Percentiles rank a stretch among this genome's conserved stretches.
Conservation (phyloP, 2,888 invertebrate species). For the Oxyscelio sp. region DNA sequence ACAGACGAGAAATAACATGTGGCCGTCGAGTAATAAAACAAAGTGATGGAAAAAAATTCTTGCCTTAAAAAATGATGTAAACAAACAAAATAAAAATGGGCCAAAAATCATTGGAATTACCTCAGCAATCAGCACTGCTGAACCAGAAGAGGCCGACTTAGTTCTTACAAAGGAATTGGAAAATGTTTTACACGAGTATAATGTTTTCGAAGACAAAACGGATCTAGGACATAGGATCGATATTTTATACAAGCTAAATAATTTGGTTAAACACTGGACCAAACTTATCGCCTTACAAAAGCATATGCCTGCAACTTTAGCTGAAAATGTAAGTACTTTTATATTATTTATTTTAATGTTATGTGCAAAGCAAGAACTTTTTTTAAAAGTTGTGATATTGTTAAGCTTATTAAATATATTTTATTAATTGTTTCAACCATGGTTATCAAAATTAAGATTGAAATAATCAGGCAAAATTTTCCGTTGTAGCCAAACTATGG, state of each 20-base stretch:
- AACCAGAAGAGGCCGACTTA: conserved; percentile 94
- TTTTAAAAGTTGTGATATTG: too few species aligned
- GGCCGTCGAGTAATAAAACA: too few species aligned
- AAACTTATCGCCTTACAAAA: conserved; percentile 95
- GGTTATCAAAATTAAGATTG: too few species aligned
- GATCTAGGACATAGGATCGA: conserved; percentile 97
- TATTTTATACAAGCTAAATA: conserved; percentile 94
- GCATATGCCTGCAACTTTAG: conserved; percentile 97
- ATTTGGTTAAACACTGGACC: conserved; percentile 98
- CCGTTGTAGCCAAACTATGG: too few species aligned
- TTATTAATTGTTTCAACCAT: too few species aligned
- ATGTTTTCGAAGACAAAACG: conserved; percentile 96
- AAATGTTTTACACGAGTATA: conserved; percentile 93
- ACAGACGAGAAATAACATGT: too few species aligned
- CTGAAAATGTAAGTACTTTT: conserved; percentile 90
- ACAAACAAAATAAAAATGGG: conserved; percentile 31
- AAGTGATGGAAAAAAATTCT: too few species aligned
- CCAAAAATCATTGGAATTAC: conserved; percentile 95
- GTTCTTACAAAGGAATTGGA: conserved; percentile 93
- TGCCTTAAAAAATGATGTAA: too few species aligned
- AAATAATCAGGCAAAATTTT: too few species aligned
- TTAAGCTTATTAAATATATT: too few species aligned
- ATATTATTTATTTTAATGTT: too few species aligned
- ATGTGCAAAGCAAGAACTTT: too few species aligned
- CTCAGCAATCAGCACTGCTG: conserved; percentile 96